A percentile compares a stretch with the other conserved stretches of the same genome.
Conservation (phyloP, 2,888 invertebrate genomes). For the Enoplolaimus lenunculus region DNA sequence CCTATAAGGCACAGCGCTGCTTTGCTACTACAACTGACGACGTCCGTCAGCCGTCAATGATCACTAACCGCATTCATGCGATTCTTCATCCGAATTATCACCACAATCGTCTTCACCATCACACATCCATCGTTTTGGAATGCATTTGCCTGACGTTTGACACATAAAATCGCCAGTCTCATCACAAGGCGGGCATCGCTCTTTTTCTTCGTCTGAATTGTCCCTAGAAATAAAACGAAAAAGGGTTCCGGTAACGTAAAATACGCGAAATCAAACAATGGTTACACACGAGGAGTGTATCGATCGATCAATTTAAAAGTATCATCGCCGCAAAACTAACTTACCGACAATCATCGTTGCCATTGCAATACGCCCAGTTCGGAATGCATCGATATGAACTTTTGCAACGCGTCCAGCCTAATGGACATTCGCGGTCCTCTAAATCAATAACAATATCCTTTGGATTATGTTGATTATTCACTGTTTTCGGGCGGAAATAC, state of each 20-base stretch:
- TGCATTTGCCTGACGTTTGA: conserved; percentile 41
- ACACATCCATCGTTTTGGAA: conserved; percentile 82
- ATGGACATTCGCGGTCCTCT: conserved; percentile 75
- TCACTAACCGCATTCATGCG: conserved; percentile 30
- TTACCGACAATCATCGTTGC: conserved; percentile 64
- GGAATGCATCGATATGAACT: conserved; percentile 62
- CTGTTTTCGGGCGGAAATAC: no score
- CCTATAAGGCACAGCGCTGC: no score
- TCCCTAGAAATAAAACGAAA: no score
- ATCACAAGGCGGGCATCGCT: conserved; percentile 77
- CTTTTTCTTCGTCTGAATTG: conserved; percentile 72
- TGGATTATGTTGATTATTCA: no score
- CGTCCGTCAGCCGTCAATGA: no score
- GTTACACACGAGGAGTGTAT: no score
- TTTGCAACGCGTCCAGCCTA: conserved; percentile 86
- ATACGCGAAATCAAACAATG: no score
- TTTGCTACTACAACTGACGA: no score
- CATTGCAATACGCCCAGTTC: conserved; percentile 93
- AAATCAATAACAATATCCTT: conserved; percentile 24
- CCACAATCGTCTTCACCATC: conserved; percentile 91
- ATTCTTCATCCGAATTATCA: conserved; percentile 62
- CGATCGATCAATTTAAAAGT: no score
- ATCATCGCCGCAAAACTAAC: no score
- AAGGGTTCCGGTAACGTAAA: no score
- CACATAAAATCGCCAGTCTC: conserved; percentile 79